These are phyloP conservation scores for Drosophila limbata DNA, from an alignment of 2,888 invertebrate species.

Conservation along the genomic window DNA sequence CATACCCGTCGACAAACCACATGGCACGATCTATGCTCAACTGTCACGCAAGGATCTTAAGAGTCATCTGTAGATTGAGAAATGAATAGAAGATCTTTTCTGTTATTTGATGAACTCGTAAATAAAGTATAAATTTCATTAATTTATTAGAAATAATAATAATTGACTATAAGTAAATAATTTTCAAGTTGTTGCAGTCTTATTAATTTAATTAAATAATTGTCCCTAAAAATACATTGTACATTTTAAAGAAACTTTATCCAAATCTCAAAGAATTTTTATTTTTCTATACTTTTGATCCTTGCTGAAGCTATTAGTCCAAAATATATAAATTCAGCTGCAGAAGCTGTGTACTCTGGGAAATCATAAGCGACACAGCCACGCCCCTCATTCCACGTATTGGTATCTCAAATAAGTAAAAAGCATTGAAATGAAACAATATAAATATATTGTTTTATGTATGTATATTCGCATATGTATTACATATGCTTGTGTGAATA, in stretches of 20 bases:
- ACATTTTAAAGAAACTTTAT: too few species aligned
- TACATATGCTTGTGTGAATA: conserved; percentile 9
- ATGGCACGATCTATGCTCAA: conserved; percentile 91
- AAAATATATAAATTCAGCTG: not conserved
- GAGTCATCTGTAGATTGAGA: conserved; percentile 74
- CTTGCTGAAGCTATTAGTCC: not conserved
- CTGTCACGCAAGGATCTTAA: conserved; percentile 86
- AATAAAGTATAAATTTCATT: not conserved
- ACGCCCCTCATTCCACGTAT: not conserved
- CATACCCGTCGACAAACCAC: conserved; percentile 91
- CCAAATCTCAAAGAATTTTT: not conserved
- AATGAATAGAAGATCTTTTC: not conserved
- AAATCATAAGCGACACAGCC: conserved; percentile 47
- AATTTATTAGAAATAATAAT: too few species aligned
- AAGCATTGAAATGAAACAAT: conserved; percentile 68
- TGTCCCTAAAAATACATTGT: not conserved
- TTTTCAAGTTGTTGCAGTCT: not conserved
- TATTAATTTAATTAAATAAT: too few species aligned
- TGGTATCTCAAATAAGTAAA: conserved; percentile 28
- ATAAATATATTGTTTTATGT: conserved; percentile 46
- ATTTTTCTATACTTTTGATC: not conserved
- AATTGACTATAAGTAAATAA: not conserved
- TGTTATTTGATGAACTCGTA: not conserved
- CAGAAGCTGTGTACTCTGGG: conserved; percentile 26
- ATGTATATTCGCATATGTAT: not conserved